A percentile compares a stretch with the other conserved stretches of the same genome.
These are phyloP conservation scores for Misgurnus mizolepis DNA, from an alignment of 2,113 vertebrate genomes.

Conservation along the genomic window DNA sequence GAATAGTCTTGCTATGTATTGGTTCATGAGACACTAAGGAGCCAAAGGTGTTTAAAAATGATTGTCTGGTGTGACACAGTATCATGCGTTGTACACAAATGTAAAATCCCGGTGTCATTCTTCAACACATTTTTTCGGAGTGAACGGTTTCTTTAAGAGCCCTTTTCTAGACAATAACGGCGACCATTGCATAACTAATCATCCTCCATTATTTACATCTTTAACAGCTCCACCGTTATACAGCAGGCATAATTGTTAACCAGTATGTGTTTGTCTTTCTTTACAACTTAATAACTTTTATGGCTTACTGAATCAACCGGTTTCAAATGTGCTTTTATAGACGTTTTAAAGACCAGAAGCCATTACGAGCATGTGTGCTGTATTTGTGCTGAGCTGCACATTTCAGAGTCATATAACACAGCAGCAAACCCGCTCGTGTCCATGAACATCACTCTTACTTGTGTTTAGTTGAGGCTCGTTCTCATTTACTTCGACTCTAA, in stretches of 20 bases:
- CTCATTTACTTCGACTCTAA: constrained; percentile 38
- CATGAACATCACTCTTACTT: constrained; percentile 29
- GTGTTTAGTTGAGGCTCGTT: constrained; percentile 19
- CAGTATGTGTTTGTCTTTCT: background rate
- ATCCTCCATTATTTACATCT: too few species aligned
- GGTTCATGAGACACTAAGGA: too few species aligned
- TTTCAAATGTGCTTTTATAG: constrained; percentile 4
- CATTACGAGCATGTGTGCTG: constrained; percentile 15
- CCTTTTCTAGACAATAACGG: too few species aligned
- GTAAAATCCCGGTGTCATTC: too few species aligned
- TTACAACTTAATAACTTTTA: background rate
- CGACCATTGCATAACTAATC: too few species aligned
- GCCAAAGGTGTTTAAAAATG: too few species aligned
- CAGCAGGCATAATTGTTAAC: background rate
- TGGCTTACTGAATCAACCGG: constrained; percentile 11
- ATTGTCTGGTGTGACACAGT: too few species aligned
- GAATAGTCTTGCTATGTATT: too few species aligned
- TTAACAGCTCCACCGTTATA: background rate
- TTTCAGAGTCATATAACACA: constrained; percentile 21
- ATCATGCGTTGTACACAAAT: too few species aligned
- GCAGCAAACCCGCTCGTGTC: background rate
- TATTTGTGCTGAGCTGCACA: constrained; percentile 21
- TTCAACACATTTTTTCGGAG: too few species aligned
- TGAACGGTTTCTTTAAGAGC: too few species aligned
- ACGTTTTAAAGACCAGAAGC: constrained; percentile 25